Conservation (phyloP, 2,888 invertebrate species). For the Hydroisotoma schaefferi region DNA sequence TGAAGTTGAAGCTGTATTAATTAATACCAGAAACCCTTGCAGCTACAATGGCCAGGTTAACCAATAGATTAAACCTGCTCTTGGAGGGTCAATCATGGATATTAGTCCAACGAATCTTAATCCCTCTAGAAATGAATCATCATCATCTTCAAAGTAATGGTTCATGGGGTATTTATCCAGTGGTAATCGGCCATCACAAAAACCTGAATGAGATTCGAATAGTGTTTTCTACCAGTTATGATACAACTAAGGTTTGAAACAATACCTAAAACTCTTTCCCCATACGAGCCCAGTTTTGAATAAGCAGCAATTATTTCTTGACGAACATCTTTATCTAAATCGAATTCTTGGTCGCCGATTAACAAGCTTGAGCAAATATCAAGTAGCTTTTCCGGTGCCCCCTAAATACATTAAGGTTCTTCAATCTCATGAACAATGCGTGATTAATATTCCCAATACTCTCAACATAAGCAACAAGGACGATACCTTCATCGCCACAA, state of each 20-base stretch:
- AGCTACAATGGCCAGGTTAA: too few relatives aligned
- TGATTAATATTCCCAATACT: background rate
- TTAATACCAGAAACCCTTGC: too few relatives aligned
- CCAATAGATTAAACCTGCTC: conserved; percentile 4
- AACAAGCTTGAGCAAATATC: conserved; percentile 12
- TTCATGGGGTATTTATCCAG: conserved; percentile 3
- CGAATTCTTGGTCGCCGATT: conserved; percentile 8
- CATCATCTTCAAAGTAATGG: background rate
- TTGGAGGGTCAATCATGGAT: conserved; percentile 23
- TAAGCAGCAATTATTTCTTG: conserved; percentile 10
- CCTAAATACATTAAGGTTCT: conserved; percentile 2
- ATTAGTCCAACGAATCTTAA: conserved; percentile 19
- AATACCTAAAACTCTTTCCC: conserved; percentile 20
- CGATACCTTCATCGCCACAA: conserved; percentile 3
- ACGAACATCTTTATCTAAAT: background rate
- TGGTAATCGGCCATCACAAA: conserved; percentile 17
- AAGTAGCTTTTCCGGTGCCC: conserved; percentile 19
- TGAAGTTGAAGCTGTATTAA: background rate
- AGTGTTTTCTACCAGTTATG: too few relatives aligned
- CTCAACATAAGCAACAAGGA: background rate
- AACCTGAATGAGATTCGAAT: conserved; percentile 8
- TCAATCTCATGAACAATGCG: background rate
- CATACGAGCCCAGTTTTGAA: conserved; percentile 5
- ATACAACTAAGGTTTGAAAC: too few relatives aligned
- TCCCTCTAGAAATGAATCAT: conserved; percentile 1